Conservation (phyloP, 1,140 invertebrate species). For the Drosophila erecta region DNA sequence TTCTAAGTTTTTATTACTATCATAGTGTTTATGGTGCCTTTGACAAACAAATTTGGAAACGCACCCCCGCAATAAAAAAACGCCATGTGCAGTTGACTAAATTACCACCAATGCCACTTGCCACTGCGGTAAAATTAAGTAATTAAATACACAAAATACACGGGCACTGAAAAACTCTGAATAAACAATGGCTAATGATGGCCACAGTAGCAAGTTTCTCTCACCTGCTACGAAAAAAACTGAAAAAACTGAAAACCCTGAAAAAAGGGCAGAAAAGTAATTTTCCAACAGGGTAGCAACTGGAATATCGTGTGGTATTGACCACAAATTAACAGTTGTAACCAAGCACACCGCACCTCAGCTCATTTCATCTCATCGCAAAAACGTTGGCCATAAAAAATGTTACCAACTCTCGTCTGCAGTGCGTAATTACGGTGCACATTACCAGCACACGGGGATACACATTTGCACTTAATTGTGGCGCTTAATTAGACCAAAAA, state of each 20-base stretch:
- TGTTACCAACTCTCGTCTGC: slow-evolving; percentile 44
- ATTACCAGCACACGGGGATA: slow-evolving; percentile 62
- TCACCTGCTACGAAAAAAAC: slow-evolving; percentile 58
- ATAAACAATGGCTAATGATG: slow-evolving; percentile 63
- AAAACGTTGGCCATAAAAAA: slow-evolving; percentile 53
- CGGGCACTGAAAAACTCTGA: slow-evolving; percentile 22
- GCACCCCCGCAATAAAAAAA: slow-evolving; percentile 21
- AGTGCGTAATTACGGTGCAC: slow-evolving; percentile 78
- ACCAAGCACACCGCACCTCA: slow-evolving; percentile 42
- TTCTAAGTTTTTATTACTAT: too few species aligned
- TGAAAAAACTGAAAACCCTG: not conserved
- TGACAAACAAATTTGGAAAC: slow-evolving; percentile 15
- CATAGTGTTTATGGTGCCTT: not conserved
- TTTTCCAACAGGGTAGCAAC: slow-evolving; percentile 52
- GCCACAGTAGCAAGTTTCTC: slow-evolving; percentile 52
- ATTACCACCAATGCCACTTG: slow-evolving; percentile 37
- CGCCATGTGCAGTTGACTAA: slow-evolving; percentile 15
- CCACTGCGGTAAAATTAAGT: slow-evolving; percentile 51
- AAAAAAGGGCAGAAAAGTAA: slow-evolving; percentile 29
- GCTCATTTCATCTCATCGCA: slow-evolving; percentile 21
- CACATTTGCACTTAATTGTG: slow-evolving; percentile 82
- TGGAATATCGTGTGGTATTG: slow-evolving; percentile 61
- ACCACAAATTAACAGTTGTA: slow-evolving; percentile 82
- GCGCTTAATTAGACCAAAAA: slow-evolving; percentile 82
- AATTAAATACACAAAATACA: slow-evolving; percentile 35